Base-by-base conservation (phyloP, 2,113 vertebrate species). In the Rhabdornis inornatus region DNA sequence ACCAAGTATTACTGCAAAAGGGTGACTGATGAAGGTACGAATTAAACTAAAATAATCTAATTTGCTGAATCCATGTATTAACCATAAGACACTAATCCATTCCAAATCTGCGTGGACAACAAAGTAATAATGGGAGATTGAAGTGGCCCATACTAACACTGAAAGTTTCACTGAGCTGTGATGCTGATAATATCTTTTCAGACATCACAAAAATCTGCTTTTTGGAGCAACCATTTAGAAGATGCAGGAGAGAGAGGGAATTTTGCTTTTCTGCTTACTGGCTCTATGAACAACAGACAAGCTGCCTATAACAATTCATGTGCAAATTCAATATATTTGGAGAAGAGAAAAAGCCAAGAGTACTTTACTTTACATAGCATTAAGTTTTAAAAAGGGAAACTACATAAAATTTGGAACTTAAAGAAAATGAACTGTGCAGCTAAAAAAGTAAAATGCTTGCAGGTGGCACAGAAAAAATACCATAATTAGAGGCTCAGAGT, bases 311-410 rank as follows among this genome's bases (percentile, higher is more conserved):
- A 59, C 42, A 79, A 76, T 71, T 65, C 39, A 69, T 56, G 57
- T 2, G 3, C 53, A 83, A 91, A 90, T 65, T 68, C 75, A 87
- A 20, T 49, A 56, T 72, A 89, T 91, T 56, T 59, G 56, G 49
- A 76, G 55, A 94, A 79, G 8, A 79, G 24, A 88, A 92, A 94
- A 94, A 82, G 30, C 18, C 21, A n/a, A 13, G n/a, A 89, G 74
- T 37, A 42, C 40, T 64, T 82, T 56, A 87, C 65, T 64, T 85
- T 65, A 90, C 70, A 79, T 90, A 94, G 63, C 78, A 79, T 61
- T 83, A 89, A 78, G 63, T 93, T 95, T 93, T 93, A 94, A 95
- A 96, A 96, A 94, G 28, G 50, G 78, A 94, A 95, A 91, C 78
- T 79, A 72, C 70, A 90, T 25, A 60, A 95, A 94, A 91, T 56